Base-by-base conservation (phyloP, 64 coral and sea anemone species). In the Montipora foliosa region DNA sequence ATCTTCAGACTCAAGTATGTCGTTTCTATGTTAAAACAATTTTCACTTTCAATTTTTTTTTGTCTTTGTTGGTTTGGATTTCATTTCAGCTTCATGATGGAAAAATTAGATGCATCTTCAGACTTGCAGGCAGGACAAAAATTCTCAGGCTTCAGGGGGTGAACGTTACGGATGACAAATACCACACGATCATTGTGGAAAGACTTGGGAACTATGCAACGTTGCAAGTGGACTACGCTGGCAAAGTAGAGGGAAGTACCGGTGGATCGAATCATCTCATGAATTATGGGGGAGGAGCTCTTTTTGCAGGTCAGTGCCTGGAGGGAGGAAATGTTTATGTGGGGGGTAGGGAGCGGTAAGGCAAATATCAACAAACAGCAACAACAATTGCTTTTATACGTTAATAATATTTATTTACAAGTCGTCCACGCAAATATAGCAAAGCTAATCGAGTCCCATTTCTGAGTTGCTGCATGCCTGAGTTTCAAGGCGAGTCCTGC, bases 121-220 rank as follows among this genome's bases (percentile, higher is more conserved):
- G 95, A 45, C 16, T 97, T 15, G 95, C 89, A 16, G 86, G 94
- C 49, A 77, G 89, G 7, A 94, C 94, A 90, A 97, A 95, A 81
- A 92, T 84, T 7, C 73, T 97, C 15, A 68, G 77, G 24, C 92
- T 97, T 62, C 83, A 67, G 0, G 66, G 86, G 6, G 45, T 89
- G 6, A 94, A 97, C 55, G 49, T 97, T 5, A 95, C 92, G 11
- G 83, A 87, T 71, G 82, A 79, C 11, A 91, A 90, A 83, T 85
- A 84, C 29, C 96, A 97, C 62, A 92, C 88, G 5, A 20, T 97
- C 21, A 80, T 61, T n/a, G 75, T 97, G 14, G 87, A 82, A 67
- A 79, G 96, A 44, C 58, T 86, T n/a, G 96, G 96, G 5, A 88
- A 97, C 21, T 74, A 71, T 15, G 96, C 96, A 37, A 94, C 68